Percentiles rank a stretch among this genome's conserved stretches.
These are phyloP conservation scores for Tragopan temminckii DNA, from an alignment of 2,797 vertebrate genomes.

Conservation along the genomic window DNA sequence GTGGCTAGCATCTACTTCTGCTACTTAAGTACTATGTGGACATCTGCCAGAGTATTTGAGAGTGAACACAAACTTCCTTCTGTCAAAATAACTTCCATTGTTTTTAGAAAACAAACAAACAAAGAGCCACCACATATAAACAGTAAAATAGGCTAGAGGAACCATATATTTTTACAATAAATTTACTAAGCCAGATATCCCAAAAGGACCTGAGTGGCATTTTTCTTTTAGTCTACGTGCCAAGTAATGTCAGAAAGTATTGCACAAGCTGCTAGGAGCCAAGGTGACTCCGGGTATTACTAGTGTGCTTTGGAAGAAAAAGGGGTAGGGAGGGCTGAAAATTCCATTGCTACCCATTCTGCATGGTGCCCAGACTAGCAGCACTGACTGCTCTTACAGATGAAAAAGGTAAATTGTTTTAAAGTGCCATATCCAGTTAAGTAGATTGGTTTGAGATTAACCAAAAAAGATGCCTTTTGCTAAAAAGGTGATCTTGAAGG, in stretches of 20 bases:
- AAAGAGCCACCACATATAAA: not conserved
- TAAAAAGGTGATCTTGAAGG: not conserved
- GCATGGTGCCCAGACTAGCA: fast-evolving
- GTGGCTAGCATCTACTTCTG: not conserved
- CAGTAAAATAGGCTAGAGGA: not conserved
- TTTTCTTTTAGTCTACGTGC: not conserved
- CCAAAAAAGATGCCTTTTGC: not conserved
- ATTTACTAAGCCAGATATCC: not conserved
- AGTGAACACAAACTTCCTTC: not conserved
- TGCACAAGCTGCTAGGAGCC: not conserved
- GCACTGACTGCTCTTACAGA: not conserved
- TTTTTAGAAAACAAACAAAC: not conserved
- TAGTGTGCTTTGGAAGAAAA: not conserved
- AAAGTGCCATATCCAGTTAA: not conserved
- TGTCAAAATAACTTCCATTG: not conserved
- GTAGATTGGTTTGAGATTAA: not conserved
- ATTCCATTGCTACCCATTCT: not conserved
- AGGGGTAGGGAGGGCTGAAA: not conserved
- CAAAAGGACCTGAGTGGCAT: not conserved
- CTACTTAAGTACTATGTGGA: not conserved
- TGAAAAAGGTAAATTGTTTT: not conserved
- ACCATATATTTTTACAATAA: not conserved
- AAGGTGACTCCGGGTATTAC: not conserved
- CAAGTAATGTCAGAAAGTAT: not conserved
- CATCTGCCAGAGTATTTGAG: not conserved